phyloP scores from a whole-genome alignment of 2,888 invertebrate species.

The Meiosimyza platycephala region DNA sequence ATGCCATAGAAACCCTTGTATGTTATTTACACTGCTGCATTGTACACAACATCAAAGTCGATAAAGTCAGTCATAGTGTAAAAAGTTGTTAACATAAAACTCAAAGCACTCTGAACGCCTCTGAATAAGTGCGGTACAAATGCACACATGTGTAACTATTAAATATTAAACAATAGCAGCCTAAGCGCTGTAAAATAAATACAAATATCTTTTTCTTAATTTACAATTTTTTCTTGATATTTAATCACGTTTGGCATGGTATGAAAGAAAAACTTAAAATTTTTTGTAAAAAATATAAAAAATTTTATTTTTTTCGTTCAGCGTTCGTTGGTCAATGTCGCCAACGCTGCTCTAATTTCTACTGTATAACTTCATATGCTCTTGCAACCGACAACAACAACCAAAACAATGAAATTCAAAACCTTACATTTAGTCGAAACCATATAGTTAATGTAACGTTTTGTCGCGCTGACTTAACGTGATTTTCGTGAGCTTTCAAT shows the following conservation, averaged over 20 bases:
- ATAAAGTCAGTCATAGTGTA: too few relatives aligned
- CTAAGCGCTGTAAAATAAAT: too few relatives aligned
- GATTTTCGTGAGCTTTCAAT: slow-evolving; percentile 24
- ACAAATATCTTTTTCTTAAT: too few relatives aligned
- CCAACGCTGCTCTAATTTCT: background rate
- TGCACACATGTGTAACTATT: too few relatives aligned
- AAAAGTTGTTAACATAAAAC: background rate
- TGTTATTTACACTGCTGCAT: too few relatives aligned
- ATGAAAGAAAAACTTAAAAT: background rate
- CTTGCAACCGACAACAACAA: slow-evolving; percentile 1
- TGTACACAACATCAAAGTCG: too few relatives aligned
- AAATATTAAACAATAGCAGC: too few relatives aligned
- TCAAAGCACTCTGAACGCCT: slow-evolving; percentile 6
- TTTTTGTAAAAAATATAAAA: too few relatives aligned
- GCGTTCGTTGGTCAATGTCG: slow-evolving; percentile 19
- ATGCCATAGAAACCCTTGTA: too few relatives aligned
- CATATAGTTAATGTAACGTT: slow-evolving; percentile 12
- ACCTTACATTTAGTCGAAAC: too few relatives aligned
- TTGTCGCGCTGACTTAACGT: slow-evolving; percentile 18
- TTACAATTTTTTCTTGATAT: slow-evolving; percentile 3
- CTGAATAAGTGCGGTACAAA: background rate
- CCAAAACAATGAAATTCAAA: background rate
- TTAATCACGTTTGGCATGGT: slow-evolving; percentile 13
- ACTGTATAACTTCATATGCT: background rate
- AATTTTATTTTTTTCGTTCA: too few relatives aligned